These are phyloP conservation scores for Alca torda DNA, from an alignment of 2,797 vertebrate genomes.

Conservation along the genomic window DNA sequence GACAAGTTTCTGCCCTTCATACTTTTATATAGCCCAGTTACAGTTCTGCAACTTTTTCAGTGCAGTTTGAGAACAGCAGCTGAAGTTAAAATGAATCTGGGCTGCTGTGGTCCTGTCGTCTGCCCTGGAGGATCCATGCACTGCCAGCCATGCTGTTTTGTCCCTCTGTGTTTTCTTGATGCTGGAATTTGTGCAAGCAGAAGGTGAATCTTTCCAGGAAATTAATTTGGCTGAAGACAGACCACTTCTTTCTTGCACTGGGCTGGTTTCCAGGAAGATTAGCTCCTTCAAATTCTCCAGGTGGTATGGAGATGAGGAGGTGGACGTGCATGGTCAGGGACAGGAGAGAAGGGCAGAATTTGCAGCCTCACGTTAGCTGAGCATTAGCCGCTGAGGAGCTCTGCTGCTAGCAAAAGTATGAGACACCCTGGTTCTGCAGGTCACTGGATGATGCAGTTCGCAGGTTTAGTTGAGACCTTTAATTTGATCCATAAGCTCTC, in stretches of 20 bases:
- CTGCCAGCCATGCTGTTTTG: neutral
- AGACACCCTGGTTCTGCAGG: neutral
- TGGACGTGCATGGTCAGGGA: neutral
- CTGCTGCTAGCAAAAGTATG: neutral
- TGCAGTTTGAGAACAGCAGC: neutral
- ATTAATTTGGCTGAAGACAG: neutral
- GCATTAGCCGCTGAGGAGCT: neutral
- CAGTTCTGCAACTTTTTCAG: neutral
- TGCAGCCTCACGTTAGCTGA: neutral
- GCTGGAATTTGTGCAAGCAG: neutral
- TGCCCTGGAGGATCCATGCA: neutral
- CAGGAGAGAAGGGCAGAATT: neutral
- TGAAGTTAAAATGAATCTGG: neutral
- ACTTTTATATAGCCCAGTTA: neutral
- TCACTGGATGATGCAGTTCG: neutral
- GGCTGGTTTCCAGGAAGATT: neutral
- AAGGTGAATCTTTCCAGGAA: neutral
- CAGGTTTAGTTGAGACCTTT: neutral
- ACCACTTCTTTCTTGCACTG: neutral
- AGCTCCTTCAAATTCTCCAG: neutral
- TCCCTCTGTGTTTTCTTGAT: neutral
- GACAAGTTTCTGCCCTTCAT: neutral
- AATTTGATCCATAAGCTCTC: neutral
- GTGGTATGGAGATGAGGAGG: neutral
- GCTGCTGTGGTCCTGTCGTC: neutral